A percentile compares a stretch with the other conserved stretches of the same genome.
These are phyloP conservation scores for Xenopus laevis DNA, from an alignment of 2,113 vertebrate species.

Conservation along the genomic window DNA sequence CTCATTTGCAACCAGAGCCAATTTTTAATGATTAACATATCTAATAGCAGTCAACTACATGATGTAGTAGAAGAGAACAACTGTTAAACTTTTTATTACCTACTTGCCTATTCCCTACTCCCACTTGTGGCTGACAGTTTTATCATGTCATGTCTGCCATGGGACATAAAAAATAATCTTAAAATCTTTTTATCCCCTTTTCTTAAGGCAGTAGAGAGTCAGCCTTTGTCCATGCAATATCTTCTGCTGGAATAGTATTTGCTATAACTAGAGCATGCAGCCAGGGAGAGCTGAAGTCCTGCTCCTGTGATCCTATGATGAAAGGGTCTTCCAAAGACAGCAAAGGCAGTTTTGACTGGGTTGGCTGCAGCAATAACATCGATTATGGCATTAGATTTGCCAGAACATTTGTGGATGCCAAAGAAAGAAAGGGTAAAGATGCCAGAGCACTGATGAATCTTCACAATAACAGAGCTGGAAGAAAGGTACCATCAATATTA, in stretches of 20 bases:
- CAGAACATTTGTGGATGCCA: conserved; percentile 86
- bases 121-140: no score
- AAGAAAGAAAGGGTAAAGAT: conserved; percentile 83
- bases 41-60: no score
- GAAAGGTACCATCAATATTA: conserved; percentile 72
- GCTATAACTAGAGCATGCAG: conserved; percentile 91
- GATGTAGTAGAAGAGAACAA: no score
- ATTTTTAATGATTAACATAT: no score
- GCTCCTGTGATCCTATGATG: conserved; percentile 89
- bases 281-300: conserved; percentile 88
- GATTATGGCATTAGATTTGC: conserved; percentile 88
- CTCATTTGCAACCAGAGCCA: no score
- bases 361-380: conserved; percentile 94
- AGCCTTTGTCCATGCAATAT: conserved; percentile 92
- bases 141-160: no score
- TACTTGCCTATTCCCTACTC: no score
- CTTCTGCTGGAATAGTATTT: conserved; percentile 92
- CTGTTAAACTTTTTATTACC: no score
- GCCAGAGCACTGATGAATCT: conserved; percentile 89
- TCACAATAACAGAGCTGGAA: conserved; percentile 90
- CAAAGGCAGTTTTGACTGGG: conserved; percentile 87
- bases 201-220: conserved; percentile 87
- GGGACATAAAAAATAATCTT: no score
- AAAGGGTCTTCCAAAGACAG: conserved; percentile 79
- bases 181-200: not conserved